These are phyloP conservation scores for Heteromurus nitidus DNA, from an alignment of 2,888 invertebrate species.

Conservation along the genomic window DNA sequence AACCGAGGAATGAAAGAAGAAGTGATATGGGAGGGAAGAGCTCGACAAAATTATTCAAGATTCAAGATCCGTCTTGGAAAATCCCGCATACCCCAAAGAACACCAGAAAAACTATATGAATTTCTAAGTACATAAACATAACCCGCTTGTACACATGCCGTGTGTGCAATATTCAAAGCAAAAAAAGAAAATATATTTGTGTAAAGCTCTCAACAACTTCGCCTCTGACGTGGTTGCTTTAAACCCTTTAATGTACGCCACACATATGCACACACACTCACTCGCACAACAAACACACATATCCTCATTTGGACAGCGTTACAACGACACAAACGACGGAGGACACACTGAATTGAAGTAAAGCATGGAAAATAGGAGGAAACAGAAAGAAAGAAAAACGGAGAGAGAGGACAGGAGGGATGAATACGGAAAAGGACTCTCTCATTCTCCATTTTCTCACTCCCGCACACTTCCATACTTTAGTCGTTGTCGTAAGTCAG, in stretches of 20 bases:
- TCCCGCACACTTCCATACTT: not conserved
- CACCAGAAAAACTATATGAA: slow-evolving; percentile 12
- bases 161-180: too few relatives aligned
- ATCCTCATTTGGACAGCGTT: not conserved
- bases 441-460: not conserved
- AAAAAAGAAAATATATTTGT: too few relatives aligned
- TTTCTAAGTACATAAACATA: too few relatives aligned
- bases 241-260: not conserved
- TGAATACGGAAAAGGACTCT: slow-evolving; percentile 33
- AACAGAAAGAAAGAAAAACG: not conserved
- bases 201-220: slow-evolving; percentile 41
- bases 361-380: not conserved
- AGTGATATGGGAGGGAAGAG: too few relatives aligned
- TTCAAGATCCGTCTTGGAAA: too few relatives aligned
- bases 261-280: not conserved
- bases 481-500: slow-evolving; percentile 1
- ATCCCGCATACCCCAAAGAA: too few relatives aligned
- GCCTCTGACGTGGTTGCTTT: not conserved
- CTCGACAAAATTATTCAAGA: too few relatives aligned
- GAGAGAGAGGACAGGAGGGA: not conserved
- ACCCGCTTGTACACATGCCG: too few relatives aligned
- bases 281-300: not conserved
- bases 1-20: not conserved
- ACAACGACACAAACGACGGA: not conserved
- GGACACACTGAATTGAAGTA: slow-evolving; percentile 10